phyloP scores from a whole-genome alignment of 2,113 vertebrate species.

The Lucifuga dentata region DNA sequence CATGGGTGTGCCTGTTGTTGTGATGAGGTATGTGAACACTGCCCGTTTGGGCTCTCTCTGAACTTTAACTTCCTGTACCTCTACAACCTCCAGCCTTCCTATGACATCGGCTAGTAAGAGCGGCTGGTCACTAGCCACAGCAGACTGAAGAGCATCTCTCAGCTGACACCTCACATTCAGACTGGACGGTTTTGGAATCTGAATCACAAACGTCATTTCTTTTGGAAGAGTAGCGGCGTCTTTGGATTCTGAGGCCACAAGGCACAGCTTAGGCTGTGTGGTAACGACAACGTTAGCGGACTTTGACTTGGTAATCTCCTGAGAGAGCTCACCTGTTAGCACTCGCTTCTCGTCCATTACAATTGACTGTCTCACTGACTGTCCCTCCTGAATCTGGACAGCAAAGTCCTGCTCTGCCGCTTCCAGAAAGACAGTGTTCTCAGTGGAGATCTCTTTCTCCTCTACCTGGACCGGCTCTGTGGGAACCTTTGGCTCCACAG shows the following conservation, averaged over 20 bases:
- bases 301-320: slow-evolving; percentile 68
- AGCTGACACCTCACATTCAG: slow-evolving; percentile 85
- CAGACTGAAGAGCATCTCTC: slow-evolving; percentile 85
- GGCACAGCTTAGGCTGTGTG: slow-evolving; percentile 75
- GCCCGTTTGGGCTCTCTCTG: slow-evolving; percentile 81
- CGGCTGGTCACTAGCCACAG: slow-evolving; percentile 84
- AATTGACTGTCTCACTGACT: slow-evolving; percentile 86
- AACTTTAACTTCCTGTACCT: slow-evolving; percentile 84
- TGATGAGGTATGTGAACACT: slow-evolving; percentile 88
- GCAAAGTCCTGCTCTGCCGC: slow-evolving; percentile 85
- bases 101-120: slow-evolving; percentile 87
- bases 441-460: slow-evolving; percentile 80
- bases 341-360: slow-evolving; percentile 86
- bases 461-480: slow-evolving; percentile 79
- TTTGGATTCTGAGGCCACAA: slow-evolving; percentile 77
- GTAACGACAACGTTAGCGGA: slow-evolving; percentile 55
- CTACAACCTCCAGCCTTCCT: slow-evolving; percentile 79
- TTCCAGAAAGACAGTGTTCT: slow-evolving; percentile 80
- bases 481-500: slow-evolving; percentile 80
- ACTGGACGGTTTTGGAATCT: slow-evolving; percentile 77
- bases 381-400: slow-evolving; percentile 85
- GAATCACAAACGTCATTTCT: slow-evolving; percentile 83
- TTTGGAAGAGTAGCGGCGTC: slow-evolving; percentile 80
- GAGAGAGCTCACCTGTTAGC: slow-evolving; percentile 79
- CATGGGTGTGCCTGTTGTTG: slow-evolving; percentile 78